Evolutionary conservation across 2,113 vertebrate species (phyloP), one percentile per base, ranked within the genome.

Genomic region (Phaethon lepturus): DNA sequence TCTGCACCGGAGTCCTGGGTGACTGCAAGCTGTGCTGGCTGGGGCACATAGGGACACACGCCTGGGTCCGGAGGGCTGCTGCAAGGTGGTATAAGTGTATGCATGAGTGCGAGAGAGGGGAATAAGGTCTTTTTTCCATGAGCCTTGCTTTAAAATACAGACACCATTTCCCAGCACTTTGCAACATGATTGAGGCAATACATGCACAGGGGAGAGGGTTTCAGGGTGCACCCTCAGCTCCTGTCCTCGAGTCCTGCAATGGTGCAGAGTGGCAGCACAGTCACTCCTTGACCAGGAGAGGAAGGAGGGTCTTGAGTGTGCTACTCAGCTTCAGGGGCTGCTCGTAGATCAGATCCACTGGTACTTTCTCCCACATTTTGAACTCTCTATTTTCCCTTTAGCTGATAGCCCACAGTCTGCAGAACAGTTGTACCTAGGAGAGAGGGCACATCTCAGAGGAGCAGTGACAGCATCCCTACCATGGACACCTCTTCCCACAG

Each of bases 331-430:
- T 2, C 0, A 33, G 89, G 6, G 33, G 2, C 38, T 77, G 35
- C 90, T 96, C 83, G 0, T n/a, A n/a, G n/a, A n/a, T n/a, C 95
- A 94, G 53, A 94, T 91, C 89, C 91, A 90, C 0, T 3, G 50
- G 5, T 5, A 3, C 13, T 0, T 0, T 6, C 0, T 0, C 0
- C 0, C 0, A 4, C 86, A 93, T 0, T 0, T 0, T 2, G 0
- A 0, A 10, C 0, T 4, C 16, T 24, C 22, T 6, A 7, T 6
- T 58, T 33, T 13, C 10, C 10, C 2, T 0, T 2, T 2, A 24
- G 0, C 0, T 80, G 17, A 3, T 23, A 60, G 13, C 3, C 8
- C 2, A 3, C 94, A 96, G 0, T 1, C 0, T 11, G 2, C 0
- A 29, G 0, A 0, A 22, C 3, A 0, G 1, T 2, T 0, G 9